Evolutionary conservation across 2,797 vertebrate genomes (phyloP).

Genomic region (Austrolebias charrua): DNA sequence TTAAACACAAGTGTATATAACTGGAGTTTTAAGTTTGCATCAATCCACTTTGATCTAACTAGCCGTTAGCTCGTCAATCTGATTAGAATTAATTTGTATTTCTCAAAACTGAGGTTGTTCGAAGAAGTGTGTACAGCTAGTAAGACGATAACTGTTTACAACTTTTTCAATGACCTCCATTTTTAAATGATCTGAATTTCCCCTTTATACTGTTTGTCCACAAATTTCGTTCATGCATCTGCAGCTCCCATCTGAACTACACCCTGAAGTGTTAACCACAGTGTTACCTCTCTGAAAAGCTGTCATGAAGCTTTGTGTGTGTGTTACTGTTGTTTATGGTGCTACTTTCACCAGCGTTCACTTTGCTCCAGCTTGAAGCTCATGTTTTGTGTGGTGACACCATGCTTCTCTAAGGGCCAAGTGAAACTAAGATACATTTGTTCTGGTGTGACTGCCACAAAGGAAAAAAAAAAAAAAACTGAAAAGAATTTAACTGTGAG

Average conservation of each 20-base stretch:
- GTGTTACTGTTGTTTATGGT: slow-evolving; percentile 18
- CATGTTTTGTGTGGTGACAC: slow-evolving; percentile 11
- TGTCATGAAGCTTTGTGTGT: slow-evolving; percentile 11
- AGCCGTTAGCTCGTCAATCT: no score
- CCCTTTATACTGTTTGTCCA: no score
- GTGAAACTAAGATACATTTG: slow-evolving; percentile 1
- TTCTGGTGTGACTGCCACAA: neutral
- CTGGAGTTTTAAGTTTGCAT: no score
- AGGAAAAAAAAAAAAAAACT: neutral
- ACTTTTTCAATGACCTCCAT: no score
- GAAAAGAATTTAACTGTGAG: no score
- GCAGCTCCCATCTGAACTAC: slow-evolving; percentile 1
- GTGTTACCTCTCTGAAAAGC: slow-evolving; percentile 20
- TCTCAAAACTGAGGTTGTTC: no score
- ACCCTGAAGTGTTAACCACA: slow-evolving; percentile 8
- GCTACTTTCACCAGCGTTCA: slow-evolving; percentile 39
- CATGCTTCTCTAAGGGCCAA: neutral
- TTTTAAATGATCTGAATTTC: no score
- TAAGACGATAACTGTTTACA: no score
- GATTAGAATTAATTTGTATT: no score
- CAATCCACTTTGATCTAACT: no score
- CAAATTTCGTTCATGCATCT: neutral
- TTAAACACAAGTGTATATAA: no score
- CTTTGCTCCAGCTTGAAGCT: slow-evolving; percentile 11
- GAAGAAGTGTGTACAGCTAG: no score